A percentile compares a stretch with the other conserved stretches of the same genome.
phyloP scores from a whole-genome alignment of 1,140 invertebrate genomes.

The Hypothenemus hampei region DNA sequence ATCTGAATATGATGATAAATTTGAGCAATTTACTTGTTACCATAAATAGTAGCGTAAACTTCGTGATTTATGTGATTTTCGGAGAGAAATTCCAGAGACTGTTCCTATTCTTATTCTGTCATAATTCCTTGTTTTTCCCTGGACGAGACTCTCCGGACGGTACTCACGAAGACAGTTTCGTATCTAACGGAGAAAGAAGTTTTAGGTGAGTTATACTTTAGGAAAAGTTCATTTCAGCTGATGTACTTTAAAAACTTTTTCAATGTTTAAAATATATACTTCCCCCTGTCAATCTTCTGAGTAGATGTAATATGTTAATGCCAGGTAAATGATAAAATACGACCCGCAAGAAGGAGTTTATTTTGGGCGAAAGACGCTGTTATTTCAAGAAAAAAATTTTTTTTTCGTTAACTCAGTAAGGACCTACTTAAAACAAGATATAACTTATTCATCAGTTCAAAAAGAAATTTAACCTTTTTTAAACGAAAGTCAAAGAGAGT shows the following conservation, averaged over 20 bases:
- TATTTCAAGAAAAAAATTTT: no score
- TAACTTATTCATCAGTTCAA: no score
- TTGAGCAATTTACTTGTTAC: constrained; percentile 89
- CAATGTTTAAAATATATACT: neutral
- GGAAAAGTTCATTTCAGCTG: neutral
- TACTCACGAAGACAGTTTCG: constrained; percentile 73
- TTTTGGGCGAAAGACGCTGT: no score
- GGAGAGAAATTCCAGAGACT: constrained; percentile 93
- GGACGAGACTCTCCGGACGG: constrained; percentile 65
- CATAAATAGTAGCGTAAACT: constrained; percentile 95
- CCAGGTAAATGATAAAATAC: no score
- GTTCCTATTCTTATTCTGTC: constrained; percentile 83
- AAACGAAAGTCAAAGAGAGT: no score
- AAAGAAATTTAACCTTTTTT: no score
- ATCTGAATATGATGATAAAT: constrained; percentile 74
- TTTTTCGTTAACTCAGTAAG: no score
- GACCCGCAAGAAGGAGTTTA: no score
- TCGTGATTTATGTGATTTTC: constrained; percentile 95
- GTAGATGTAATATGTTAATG: no score
- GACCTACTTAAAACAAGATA: no score
- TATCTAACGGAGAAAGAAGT: constrained; percentile 64
- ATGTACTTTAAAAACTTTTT: neutral
- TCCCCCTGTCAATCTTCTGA: no score
- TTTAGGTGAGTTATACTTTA: constrained; percentile 26
- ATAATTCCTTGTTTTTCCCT: constrained; percentile 50